Conservation (phyloP, 1,140 invertebrate genomes). For the Paraescarpia echinospica region DNA sequence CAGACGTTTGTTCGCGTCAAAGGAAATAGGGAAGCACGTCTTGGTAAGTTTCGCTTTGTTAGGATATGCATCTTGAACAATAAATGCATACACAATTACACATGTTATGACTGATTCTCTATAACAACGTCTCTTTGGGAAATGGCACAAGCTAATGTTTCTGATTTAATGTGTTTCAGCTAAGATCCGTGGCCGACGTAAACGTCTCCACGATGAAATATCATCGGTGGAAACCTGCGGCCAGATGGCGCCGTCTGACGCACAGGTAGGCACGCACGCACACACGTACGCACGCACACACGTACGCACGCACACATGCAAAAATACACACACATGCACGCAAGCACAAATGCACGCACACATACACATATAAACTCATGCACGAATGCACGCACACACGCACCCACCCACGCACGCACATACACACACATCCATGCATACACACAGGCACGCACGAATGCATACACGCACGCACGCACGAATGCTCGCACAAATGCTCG, state of each 20-base stretch:
- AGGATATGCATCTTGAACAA: neutral
- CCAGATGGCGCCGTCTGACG: neutral
- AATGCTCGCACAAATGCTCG: neutral
- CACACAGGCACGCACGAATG: neutral
- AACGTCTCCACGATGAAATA: conserved; percentile 19
- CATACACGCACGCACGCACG: neutral
- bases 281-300: neutral
- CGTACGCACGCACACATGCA: neutral
- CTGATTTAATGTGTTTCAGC: neutral
- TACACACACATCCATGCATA: neutral
- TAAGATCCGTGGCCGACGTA: conserved; percentile 16
- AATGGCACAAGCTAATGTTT: neutral
- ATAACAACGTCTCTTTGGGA: neutral
- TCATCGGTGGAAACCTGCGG: neutral
- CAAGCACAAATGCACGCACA: neutral
- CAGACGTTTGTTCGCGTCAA: conserved; percentile 19
- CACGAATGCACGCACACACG: neutral
- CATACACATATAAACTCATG: too few species aligned
- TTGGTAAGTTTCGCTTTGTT: neutral
- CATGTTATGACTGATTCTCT: neutral
- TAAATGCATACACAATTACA: neutral
- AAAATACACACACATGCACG: neutral
- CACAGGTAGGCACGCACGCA: neutral
- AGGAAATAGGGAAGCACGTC: conserved; percentile 15
- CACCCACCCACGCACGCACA: neutral